These are phyloP conservation scores for Drosophila micromelanica DNA, from an alignment of 1,140 invertebrate species.

Conservation along the genomic window DNA sequence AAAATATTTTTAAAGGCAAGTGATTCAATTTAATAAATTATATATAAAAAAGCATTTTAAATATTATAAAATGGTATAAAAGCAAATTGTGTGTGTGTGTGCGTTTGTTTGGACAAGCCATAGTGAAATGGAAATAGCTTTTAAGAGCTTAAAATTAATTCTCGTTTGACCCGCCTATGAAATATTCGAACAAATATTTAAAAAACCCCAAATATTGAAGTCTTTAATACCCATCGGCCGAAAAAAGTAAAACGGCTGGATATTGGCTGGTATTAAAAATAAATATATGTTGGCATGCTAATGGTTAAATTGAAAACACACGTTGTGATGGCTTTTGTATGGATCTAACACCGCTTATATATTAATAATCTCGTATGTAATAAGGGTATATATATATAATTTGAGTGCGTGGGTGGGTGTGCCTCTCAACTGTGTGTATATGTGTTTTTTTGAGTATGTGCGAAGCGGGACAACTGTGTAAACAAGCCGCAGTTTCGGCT, in stretches of 20 bases:
- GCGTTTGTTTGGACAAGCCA: neutral
- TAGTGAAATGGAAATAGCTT: conserved; percentile 1
- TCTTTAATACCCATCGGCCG: conserved; percentile 12
- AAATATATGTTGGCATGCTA: conserved; percentile 57
- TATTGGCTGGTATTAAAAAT: conserved; percentile 25
- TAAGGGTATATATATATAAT: neutral
- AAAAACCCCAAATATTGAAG: conserved; percentile 4
- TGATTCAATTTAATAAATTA: neutral
- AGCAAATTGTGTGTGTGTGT: neutral
- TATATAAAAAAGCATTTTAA: neutral
- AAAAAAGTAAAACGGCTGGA: conserved; percentile 19
- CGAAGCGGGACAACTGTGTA: conserved; percentile 65
- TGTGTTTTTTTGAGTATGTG: neutral
- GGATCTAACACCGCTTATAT: conserved; percentile 30
- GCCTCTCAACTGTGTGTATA: neutral
- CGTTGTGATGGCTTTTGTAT: conserved; percentile 47
- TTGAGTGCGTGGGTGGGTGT: neutral
- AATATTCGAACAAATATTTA: conserved; percentile 29
- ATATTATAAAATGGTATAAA: neutral
- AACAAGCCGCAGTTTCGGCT: conserved; percentile 53
- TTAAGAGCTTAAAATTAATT: conserved; percentile 8
- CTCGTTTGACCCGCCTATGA: conserved; percentile 2
- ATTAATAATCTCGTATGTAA: conserved; percentile 5
- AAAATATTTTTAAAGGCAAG: neutral
- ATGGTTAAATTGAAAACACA: conserved; percentile 68